Evolutionary conservation across 1,140 invertebrate genomes (phyloP).

Genomic region (Leptinotarsa undecemlineata): DNA sequence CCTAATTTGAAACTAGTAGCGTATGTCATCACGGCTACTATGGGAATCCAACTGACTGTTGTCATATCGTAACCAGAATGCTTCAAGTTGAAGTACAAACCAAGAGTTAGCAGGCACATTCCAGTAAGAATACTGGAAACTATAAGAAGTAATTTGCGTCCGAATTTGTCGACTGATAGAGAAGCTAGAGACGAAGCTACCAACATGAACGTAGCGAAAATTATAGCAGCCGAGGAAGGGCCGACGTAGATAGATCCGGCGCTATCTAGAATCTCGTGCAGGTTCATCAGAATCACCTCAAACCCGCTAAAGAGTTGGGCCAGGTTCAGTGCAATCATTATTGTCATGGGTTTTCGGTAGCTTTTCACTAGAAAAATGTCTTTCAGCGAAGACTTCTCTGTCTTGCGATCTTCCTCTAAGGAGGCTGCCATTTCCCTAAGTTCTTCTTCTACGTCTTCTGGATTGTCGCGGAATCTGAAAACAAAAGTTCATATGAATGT

Average conservation of each 20-base stretch:
- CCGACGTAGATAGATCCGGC: conserved; percentile 28
- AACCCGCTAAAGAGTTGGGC: conserved; percentile 58
- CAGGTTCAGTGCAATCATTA: conserved; percentile 56
- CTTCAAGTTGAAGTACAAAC: conserved; percentile 43
- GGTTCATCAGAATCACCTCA: conserved; percentile 44
- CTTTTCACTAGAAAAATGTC: conserved; percentile 36
- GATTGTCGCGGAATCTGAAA: not conserved
- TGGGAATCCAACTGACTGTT: conserved; percentile 43
- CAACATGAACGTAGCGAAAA: conserved; percentile 40
- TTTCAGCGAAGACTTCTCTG: conserved; percentile 22
- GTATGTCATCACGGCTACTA: conserved; percentile 33
- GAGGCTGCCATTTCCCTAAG: conserved; percentile 49
- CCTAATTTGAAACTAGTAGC: conserved; percentile 36
- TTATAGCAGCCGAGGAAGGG: conserved; percentile 31
- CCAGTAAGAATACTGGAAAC: conserved; percentile 36
- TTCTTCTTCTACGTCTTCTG: conserved; percentile 56
- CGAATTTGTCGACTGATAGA: conserved; percentile 39
- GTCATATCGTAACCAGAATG: conserved; percentile 47
- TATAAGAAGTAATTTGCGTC: conserved; percentile 37
- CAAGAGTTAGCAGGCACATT: conserved; percentile 32
- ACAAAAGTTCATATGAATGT: conserved; percentile 35
- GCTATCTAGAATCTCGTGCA: conserved; percentile 34
- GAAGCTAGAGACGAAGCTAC: conserved; percentile 29
- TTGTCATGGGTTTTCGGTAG: conserved; percentile 33
- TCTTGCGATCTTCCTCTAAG: conserved; percentile 32